Conservation (phyloP, 2,113 vertebrate genomes). For the Larimichthys polyactis region DNA sequence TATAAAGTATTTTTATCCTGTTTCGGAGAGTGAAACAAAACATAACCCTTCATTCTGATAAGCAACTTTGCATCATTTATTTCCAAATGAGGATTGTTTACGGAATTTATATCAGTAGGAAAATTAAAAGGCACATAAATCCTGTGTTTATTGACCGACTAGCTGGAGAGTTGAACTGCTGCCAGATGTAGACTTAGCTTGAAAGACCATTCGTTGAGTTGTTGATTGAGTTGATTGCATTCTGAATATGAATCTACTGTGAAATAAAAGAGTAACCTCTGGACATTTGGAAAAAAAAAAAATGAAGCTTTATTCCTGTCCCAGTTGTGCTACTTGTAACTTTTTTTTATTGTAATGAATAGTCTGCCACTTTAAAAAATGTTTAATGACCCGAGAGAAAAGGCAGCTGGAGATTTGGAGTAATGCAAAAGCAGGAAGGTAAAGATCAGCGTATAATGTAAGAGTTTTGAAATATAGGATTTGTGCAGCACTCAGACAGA, state of each 20-base stretch:
- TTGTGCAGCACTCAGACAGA: slow-evolving; percentile 13
- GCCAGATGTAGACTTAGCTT: background rate
- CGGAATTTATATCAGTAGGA: background rate
- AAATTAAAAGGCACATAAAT: slow-evolving; percentile 4
- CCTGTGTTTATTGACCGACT: background rate
- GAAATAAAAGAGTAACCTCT: slow-evolving; percentile 17
- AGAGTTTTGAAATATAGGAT: background rate
- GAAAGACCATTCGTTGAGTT: background rate
- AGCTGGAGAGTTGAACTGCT: background rate
- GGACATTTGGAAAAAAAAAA: background rate
- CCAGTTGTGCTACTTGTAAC: background rate
- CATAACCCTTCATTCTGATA: background rate
- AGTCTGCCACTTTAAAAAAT: background rate
- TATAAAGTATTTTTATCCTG: slow-evolving; percentile 24
- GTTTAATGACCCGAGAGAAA: background rate
- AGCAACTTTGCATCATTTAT: background rate
- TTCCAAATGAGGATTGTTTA: background rate
- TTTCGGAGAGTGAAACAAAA: background rate
- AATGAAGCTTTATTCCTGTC: background rate
- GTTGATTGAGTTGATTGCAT: background rate
- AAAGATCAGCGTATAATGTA: background rate
- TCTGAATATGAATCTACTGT: background rate
- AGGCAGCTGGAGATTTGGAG: background rate
- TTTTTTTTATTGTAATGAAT: slow-evolving; percentile 7
- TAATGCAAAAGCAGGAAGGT: background rate